Evolutionary conservation across 2,797 vertebrate genomes (phyloP).

Genomic region (Neoniphon sammara): DNA sequence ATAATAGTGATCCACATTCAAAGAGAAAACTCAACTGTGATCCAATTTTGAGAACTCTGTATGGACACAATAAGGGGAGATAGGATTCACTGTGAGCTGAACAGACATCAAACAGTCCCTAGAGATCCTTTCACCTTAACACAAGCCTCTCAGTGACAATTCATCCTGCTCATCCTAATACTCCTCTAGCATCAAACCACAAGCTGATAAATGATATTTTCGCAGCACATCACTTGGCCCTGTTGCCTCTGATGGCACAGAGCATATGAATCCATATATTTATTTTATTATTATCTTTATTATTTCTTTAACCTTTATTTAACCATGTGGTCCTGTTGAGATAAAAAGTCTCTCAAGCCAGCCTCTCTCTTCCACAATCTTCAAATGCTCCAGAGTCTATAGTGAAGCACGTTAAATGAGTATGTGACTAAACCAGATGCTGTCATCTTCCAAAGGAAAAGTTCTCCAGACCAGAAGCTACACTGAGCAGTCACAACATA

Average conservation of each 20-base stretch:
- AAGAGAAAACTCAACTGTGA: conserved; percentile 66
- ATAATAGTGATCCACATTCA: conserved; percentile 55
- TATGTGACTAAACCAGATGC: no score
- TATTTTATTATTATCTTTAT: conserved; percentile 36
- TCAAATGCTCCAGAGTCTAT: no score
- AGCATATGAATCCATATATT: background rate
- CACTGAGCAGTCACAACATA: no score
- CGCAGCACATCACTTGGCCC: conserved; percentile 23
- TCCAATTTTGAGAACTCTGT: conserved; percentile 63
- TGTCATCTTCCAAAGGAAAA: no score
- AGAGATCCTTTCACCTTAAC: conserved; percentile 61
- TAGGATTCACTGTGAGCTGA: conserved; percentile 58
- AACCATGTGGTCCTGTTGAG: no score
- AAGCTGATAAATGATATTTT: conserved; percentile 59
- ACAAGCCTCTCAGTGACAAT: conserved; percentile 54
- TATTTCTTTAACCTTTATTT: conserved; percentile 5
- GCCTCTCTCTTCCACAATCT: no score
- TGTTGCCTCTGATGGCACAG: conserved; percentile 16
- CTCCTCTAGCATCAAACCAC: conserved; percentile 51
- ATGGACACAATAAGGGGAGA: conserved; percentile 61
- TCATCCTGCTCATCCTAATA: conserved; percentile 57
- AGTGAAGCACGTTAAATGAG: no score
- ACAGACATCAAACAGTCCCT: conserved; percentile 64
- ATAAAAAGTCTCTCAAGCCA: no score
- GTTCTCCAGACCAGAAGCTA: no score